Percentiles rank a stretch among this genome's conserved stretches.
Evolutionary conservation across 2,888 invertebrate species (phyloP).

Genomic region (Cataglyphis albicans): DNA sequence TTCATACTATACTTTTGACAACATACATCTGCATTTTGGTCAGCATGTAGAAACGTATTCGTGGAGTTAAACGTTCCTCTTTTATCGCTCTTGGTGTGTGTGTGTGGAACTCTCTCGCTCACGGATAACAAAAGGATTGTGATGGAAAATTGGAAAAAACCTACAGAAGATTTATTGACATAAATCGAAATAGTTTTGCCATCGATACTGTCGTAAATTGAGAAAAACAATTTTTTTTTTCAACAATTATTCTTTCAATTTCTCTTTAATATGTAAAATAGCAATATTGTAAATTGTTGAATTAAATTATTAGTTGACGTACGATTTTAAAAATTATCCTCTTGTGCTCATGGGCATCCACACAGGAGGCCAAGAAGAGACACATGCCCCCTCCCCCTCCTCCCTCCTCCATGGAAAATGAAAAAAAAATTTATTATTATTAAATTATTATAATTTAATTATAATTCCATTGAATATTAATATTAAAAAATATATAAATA

Average conservation of each 20-base stretch:
- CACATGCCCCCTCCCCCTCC: too few relatives aligned
- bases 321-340: neutral
- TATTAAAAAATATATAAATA: too few relatives aligned
- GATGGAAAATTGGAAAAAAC: neutral
- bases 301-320: neutral
- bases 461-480: too few relatives aligned
- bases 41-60: conserved; percentile 12
- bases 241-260: neutral
- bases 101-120: neutral
- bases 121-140: neutral
- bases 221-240: neutral
- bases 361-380: too few relatives aligned
- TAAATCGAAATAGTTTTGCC: neutral
- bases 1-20: conserved; percentile 56
- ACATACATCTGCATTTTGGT: conserved; percentile 64
- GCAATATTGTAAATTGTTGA: neutral
- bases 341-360: too few relatives aligned
- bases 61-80: conserved; percentile 38
- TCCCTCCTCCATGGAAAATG: too few relatives aligned
- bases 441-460: too few relatives aligned
- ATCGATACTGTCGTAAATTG: neutral
- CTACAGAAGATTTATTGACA: neutral
- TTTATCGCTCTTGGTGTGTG: neutral
- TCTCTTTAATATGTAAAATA: neutral
- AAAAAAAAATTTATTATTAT: too few relatives aligned